These are phyloP conservation scores for Notamacropus eugenii DNA, from an alignment of 2,797 vertebrate species.

Conservation along the genomic window DNA sequence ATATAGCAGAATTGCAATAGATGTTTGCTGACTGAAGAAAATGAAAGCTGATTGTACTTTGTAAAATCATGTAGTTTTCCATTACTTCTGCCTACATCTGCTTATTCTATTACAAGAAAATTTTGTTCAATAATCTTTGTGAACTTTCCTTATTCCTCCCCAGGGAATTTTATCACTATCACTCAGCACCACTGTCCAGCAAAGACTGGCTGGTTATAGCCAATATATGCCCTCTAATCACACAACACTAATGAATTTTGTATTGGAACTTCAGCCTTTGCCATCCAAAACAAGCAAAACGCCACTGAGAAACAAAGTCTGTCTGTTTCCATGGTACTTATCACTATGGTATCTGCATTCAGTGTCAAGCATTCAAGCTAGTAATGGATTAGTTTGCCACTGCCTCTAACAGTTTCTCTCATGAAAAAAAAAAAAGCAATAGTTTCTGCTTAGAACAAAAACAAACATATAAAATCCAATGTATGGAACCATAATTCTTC, in stretches of 20 bases:
- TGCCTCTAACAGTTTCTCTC: slow-evolving; percentile 58
- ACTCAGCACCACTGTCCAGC: slow-evolving; percentile 30
- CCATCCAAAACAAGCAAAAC: slow-evolving; percentile 30
- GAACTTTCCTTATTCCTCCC: slow-evolving; percentile 54
- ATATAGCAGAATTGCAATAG: not conserved
- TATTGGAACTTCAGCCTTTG: slow-evolving; percentile 9
- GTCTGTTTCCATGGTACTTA: slow-evolving; percentile 74
- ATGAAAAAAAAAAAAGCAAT: slow-evolving; percentile 18
- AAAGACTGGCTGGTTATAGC: not conserved
- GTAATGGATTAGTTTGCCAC: slow-evolving; percentile 50
- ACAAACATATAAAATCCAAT: slow-evolving; percentile 48
- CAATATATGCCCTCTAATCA: not conserved
- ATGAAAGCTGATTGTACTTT: slow-evolving; percentile 13
- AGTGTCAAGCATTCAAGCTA: slow-evolving; percentile 54
- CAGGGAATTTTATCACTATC: slow-evolving; percentile 3
- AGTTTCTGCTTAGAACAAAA: slow-evolving; percentile 1
- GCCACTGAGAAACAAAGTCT: slow-evolving; percentile 35
- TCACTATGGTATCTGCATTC: slow-evolving; percentile 72
- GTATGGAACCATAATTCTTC: slow-evolving; percentile 25
- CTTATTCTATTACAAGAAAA: slow-evolving; percentile 38
- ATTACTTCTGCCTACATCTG: not conserved
- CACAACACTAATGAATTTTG: slow-evolving; percentile 31
- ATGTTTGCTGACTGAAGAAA: not conserved
- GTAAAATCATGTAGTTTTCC: slow-evolving; percentile 27
- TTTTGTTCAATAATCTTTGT: not conserved